Percentiles rank a stretch among this genome's conserved stretches.
phyloP scores from a whole-genome alignment of 2,113 vertebrate genomes.

The Entelurus aequoreus region DNA sequence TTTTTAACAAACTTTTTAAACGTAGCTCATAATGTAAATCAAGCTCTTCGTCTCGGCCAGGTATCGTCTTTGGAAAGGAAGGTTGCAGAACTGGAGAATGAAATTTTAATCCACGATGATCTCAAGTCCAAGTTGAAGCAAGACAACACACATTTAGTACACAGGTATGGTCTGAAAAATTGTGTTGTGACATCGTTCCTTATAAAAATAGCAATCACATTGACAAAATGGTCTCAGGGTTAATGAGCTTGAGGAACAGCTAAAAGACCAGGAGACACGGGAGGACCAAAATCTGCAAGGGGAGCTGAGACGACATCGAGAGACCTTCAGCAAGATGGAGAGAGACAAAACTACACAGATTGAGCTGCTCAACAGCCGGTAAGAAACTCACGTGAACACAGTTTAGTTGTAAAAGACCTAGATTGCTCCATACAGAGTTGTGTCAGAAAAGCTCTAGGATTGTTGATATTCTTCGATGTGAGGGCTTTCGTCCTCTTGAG shows the following conservation, averaged over 20 bases:
- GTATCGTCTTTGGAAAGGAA: conserved; percentile 91
- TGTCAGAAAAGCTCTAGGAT: no score
- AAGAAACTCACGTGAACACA: conserved; percentile 12
- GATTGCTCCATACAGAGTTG: not conserved
- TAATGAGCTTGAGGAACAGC: conserved; percentile 89
- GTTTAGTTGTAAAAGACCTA: not conserved
- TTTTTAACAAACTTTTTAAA: not conserved
- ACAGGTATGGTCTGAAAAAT: conserved; percentile 75
- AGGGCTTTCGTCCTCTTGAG: no score
- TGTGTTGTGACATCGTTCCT: not conserved
- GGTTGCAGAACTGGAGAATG: conserved; percentile 89
- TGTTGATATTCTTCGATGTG: no score
- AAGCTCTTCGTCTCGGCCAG: conserved; percentile 52
- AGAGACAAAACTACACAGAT: conserved; percentile 85
- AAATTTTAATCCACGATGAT: conserved; percentile 83
- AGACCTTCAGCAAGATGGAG: conserved; percentile 84
- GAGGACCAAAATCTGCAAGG: conserved; percentile 82
- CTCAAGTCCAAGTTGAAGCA: conserved; percentile 91
- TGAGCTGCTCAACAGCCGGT: conserved; percentile 86
- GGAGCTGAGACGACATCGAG: conserved; percentile 81
- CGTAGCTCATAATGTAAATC: not conserved
- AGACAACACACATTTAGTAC: conserved; percentile 91
- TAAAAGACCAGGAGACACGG: conserved; percentile 91
- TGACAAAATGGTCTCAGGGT: conserved; percentile 70
- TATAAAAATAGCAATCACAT: not conserved